Percentiles rank a stretch among this genome's conserved stretches.
Conservation (phyloP, 2,113 vertebrate genomes). For the Percopsis transmontana region DNA sequence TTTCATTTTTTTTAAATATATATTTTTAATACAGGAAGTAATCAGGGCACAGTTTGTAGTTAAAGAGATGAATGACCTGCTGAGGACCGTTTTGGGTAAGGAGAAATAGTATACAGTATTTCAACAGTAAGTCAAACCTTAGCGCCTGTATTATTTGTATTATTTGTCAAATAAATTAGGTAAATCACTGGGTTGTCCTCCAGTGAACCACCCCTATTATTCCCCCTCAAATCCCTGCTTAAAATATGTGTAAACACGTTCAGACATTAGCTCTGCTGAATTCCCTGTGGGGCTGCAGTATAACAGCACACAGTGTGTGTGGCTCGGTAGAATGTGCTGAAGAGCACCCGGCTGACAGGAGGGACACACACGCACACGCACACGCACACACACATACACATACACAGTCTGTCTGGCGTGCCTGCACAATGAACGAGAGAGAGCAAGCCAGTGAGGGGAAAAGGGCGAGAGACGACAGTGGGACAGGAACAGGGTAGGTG, state of each 20-base stretch:
- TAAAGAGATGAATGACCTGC: too few species aligned
- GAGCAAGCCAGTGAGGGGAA: neutral
- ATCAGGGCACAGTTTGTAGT: too few species aligned
- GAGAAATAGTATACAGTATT: too few species aligned
- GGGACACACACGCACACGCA: neutral
- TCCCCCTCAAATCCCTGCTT: conserved; percentile 3
- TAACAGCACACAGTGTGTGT: neutral
- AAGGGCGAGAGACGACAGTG: conserved; percentile 18
- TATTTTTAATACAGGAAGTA: too few species aligned
- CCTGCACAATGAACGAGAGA: neutral
- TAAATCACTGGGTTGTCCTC: conserved; percentile 7
- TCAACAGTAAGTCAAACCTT: too few species aligned
- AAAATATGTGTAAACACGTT: conserved; percentile 5
- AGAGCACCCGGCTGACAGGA: neutral
- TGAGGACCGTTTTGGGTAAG: too few species aligned
- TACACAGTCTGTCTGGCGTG: neutral
- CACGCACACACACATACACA: neutral
- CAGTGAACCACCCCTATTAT: conserved; percentile 9
- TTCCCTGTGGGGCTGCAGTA: neutral
- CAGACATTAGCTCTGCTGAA: neutral
- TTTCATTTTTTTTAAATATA: too few species aligned
- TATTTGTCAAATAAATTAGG: conserved; percentile 2
- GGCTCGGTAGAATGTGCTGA: neutral
- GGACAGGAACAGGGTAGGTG: conserved; percentile 18
- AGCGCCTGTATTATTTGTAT: neutral